phyloP scores from a whole-genome alignment of 1,140 invertebrate genomes.

The Lamellibrachia luymesi region DNA sequence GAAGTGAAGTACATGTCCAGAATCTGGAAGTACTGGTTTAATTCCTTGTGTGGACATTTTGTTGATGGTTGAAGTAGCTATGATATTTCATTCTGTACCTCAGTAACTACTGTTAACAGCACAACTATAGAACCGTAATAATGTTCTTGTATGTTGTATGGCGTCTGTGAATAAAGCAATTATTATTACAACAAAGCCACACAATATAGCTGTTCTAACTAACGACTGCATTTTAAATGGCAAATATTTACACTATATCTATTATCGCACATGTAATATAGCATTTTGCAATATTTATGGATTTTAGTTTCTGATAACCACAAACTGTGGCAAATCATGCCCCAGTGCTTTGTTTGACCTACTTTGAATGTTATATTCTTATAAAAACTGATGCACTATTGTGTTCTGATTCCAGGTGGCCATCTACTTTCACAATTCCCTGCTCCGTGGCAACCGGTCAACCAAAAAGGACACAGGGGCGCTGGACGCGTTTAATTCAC shows the following conservation, averaged over 20 bases:
- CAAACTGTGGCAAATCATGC: neutral
- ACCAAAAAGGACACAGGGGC: conserved; percentile 77
- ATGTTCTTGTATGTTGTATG: too few species aligned
- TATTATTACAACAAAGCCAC: neutral
- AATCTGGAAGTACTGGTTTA: too few species aligned
- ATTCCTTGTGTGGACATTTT: too few species aligned
- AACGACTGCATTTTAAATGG: conserved; percentile 10
- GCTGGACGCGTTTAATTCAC: conserved; percentile 87
- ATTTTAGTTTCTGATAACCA: neutral
- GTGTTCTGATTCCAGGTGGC: conserved; percentile 53
- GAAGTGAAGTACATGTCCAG: too few species aligned
- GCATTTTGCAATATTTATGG: too few species aligned
- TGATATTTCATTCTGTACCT: too few species aligned
- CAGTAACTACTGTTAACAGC: too few species aligned
- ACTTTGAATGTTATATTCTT: neutral
- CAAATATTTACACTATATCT: neutral
- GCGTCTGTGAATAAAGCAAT: too few species aligned
- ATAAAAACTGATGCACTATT: neutral
- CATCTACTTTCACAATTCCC: conserved; percentile 84
- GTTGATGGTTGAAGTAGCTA: too few species aligned
- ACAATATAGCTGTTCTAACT: neutral
- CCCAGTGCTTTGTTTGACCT: neutral
- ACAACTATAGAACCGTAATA: too few species aligned
- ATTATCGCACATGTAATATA: too few species aligned
- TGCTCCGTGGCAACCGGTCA: conserved; percentile 88